Base-by-base conservation (phyloP, 2,888 invertebrate genomes). In the Macrosiphum euphorbiae region DNA sequence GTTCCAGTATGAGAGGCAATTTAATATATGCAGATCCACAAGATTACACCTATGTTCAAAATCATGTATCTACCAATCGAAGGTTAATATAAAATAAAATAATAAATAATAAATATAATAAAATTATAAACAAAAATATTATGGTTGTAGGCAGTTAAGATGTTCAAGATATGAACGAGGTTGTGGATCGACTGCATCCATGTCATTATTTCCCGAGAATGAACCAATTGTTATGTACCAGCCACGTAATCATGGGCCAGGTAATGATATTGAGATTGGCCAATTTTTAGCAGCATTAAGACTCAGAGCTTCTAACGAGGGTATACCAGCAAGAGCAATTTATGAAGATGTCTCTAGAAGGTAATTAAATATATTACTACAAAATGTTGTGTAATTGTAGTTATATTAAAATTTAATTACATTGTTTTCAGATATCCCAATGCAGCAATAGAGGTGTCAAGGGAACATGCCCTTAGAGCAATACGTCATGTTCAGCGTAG, bases 221-320 rank as follows among this genome's bases (percentile, higher is more conserved):
- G 5, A 20, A 11, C 61, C 89, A 41, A 61, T 89, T 41, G 44
- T 44, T 20, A 16, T 44, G 26, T 41, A 89, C 28, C 52, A 55
- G 26, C 8, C 35, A 41, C 89, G 61, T 47, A 89, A 89, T 41
- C 89, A 89, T 89, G 41, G 41, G 24, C 58, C 88, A 24, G 55
- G 55, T 26, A 28, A 58, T 89, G 89, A 89, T 44, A 41, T 61
- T 41, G 58, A 89, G 44, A 89, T 58, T 58, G 58, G 88, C 35
- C 2, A 55, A 11, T 88, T 88, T 88, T 88, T 35, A 20, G 41
- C 13, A 35, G 35, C 13, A 10, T 88, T 88, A 55, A 55, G 88
- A 58, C 11, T n/a, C 4, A n/a, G 55, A 20, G 88, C 88, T 55
- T 50, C 88, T 41, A 35, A 13, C 35, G 88, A 88, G 35, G 41